A percentile compares a stretch with the other conserved stretches of the same genome.
phyloP scores from a whole-genome alignment of 2,888 invertebrate genomes.

The Sminthurides aquaticus region DNA sequence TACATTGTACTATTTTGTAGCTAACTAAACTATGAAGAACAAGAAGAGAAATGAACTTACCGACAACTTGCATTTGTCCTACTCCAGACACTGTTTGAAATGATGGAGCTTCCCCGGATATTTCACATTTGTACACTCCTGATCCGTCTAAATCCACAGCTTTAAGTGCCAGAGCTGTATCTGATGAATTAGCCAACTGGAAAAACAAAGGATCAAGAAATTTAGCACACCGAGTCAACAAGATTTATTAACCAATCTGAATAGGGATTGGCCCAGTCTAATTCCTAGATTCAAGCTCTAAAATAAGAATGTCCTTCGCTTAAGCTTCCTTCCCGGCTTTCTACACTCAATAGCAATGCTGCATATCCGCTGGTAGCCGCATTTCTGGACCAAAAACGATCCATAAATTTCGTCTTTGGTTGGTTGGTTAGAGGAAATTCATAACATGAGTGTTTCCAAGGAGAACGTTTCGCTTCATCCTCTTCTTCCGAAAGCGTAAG shows the following conservation, averaged over 20 bases:
- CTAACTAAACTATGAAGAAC: neutral
- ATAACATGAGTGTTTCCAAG: too few relatives aligned
- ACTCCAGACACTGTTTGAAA: slow-evolving; percentile 69
- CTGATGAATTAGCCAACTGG: slow-evolving; percentile 60
- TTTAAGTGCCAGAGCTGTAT: slow-evolving; percentile 58
- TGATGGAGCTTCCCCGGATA: slow-evolving; percentile 68
- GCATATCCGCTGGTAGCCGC: too few relatives aligned
- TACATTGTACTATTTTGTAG: neutral
- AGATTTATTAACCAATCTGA: neutral
- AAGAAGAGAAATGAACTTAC: slow-evolving; percentile 57
- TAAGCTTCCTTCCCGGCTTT: too few relatives aligned
- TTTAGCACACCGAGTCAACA: neutral
- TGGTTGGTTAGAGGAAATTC: too few relatives aligned
- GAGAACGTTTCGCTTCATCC: too few relatives aligned
- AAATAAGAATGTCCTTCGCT: too few relatives aligned
- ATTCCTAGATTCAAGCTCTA: too few relatives aligned
- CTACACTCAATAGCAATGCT: too few relatives aligned
- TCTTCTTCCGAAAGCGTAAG: too few relatives aligned
- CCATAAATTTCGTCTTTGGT: too few relatives aligned
- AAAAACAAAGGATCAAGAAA: slow-evolving; percentile 38
- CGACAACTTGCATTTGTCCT: slow-evolving; percentile 66
- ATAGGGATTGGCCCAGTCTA: too few relatives aligned
- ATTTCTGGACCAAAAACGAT: too few relatives aligned
- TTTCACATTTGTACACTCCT: slow-evolving; percentile 69
- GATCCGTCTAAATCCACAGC: slow-evolving; percentile 63